Evolutionary conservation across 2,113 vertebrate species (phyloP), one percentile per base, ranked within the genome.

Genomic region (Oostethus manadensis): DNA sequence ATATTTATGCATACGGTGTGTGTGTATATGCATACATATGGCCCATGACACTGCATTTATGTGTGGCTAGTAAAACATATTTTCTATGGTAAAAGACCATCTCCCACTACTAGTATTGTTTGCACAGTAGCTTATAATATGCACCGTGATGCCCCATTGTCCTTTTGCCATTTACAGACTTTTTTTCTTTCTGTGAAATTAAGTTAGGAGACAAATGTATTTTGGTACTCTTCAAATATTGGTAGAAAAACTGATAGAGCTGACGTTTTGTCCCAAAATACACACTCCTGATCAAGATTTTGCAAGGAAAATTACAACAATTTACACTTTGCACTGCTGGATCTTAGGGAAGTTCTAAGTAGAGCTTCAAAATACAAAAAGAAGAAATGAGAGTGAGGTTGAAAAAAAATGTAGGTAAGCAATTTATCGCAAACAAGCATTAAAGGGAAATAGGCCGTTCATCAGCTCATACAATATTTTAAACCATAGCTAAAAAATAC

Each of bases 191-290:
- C 84, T 86, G 83, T 89, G 82, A 77, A 22, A 73, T 73, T 74
- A 71, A 67, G 74, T 91, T 92, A 92, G 92, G 92, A 89, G 91
- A 88, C 93, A 94, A 87, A 76, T 82, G 79, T 95, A 93, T 92
- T 93, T 96, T 92, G 91, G 78, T 88, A 86, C 73, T 77, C 74
- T 80, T 86, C 68, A 74, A 65, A 72, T 87, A 83, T 80, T 78
- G 82, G 83, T 85, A 81, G 76, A 80, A 80, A 74, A 82, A 87
- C 63, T 76, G 71, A 75, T 82, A 92, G 85, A 82, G 78, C 71
- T 84, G 66, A 89, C 88, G 91, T 94, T 92, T 86, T 89, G 90
- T 94, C 90, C 82, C 74, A 88, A 91, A 75, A 87, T 92, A 90
- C 90, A 33, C 29, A 33, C 7, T 33, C 7, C 29, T 33, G 29